phyloP scores from a whole-genome alignment of 2,113 vertebrate species.

The Aptenodytes forsteri region DNA sequence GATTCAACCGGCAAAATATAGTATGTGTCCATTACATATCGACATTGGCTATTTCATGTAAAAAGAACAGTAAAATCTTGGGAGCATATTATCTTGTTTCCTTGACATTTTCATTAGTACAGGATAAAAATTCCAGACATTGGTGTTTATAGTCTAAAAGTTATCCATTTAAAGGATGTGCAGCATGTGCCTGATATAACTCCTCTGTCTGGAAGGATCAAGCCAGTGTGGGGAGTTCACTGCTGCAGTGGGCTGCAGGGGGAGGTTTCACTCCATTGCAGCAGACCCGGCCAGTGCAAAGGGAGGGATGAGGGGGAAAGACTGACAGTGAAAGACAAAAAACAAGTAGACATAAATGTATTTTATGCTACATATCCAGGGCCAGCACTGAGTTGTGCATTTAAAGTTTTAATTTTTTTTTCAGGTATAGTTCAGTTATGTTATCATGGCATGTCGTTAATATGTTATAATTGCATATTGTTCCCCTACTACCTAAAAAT shows the following conservation, averaged over 20 bases:
- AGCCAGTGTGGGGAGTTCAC: neutral
- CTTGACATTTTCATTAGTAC: neutral
- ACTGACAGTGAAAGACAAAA: neutral
- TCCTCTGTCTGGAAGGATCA: neutral
- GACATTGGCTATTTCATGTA: neutral
- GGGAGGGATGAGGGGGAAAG: neutral
- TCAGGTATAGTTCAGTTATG: neutral
- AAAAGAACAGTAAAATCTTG: neutral
- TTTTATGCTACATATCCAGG: neutral
- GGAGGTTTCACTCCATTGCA: neutral
- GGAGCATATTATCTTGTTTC: neutral
- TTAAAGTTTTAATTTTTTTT: neutral
- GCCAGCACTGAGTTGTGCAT: neutral
- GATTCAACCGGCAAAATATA: neutral
- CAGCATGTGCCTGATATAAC: neutral
- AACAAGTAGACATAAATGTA: rapidly evolving
- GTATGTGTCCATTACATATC: neutral
- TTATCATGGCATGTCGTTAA: neutral
- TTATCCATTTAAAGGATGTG: neutral
- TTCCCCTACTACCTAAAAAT: neutral
- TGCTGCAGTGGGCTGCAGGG: neutral
- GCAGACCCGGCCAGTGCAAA: neutral
- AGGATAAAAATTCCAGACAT: neutral
- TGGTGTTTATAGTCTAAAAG: neutral
- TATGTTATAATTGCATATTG: neutral